Evolutionary conservation across 2,113 vertebrate species (phyloP), one percentile per base, ranked within the genome.

Genomic region (Gyps fulvus): DNA sequence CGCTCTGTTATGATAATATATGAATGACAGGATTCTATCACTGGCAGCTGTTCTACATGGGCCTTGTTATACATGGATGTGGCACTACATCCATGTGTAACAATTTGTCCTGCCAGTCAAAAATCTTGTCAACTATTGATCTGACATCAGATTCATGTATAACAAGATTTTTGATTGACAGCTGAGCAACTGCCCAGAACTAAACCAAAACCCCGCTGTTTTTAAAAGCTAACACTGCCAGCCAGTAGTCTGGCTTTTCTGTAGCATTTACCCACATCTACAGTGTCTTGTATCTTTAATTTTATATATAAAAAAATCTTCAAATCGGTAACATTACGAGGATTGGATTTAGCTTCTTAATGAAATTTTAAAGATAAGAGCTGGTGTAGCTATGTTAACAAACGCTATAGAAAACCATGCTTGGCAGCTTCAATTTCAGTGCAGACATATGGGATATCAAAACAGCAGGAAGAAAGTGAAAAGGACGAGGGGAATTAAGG

Each of bases 101-200:
- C 38, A 82, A 96, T 92, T 97, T 96, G 90, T 92, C 59, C 83
- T 98, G 96, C 92, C 97, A 97, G 69, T 97, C 95, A 97, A 89
- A 72, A 98, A 50, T 71, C 90, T 95, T 71, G 77, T 94, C 77
- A 89, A 77, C 83, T 80, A 95, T 91, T 90, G 85, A 66, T 93
- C 92, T 97, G 96, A 97, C 78, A 95, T 95, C 89, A 98, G 74
- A 84, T 93, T 80, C 58, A 93, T 95, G 84, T 95, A 93, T 89
- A 93, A 88, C 80, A 98, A 97, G 95, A 81, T 67, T 81, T 96
- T 93, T 98, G 97, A 98, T 18, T 97, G 97, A 95, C 96, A 97
- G 89, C 54, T 94, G 89, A 97, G 76, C 90, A 96, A 91, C 95
- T 96, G 50, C 73, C 95, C 92, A 94, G 87, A 97, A 97, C 62